phyloP scores from a whole-genome alignment of 2,797 vertebrate species.

The Muraenolepis orangiensis region DNA sequence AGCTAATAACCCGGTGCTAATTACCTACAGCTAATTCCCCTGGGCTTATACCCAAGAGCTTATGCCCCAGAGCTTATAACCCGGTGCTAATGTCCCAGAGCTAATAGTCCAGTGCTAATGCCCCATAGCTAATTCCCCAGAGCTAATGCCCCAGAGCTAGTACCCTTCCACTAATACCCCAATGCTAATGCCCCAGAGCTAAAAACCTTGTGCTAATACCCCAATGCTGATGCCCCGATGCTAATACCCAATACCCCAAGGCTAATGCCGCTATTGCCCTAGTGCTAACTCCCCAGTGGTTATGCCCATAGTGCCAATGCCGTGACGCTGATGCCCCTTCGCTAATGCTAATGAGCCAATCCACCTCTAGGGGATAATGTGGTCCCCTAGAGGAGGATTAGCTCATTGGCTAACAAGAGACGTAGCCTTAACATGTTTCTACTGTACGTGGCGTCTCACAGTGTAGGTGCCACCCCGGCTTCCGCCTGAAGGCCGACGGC shows the following conservation, averaged over 20 bases:
- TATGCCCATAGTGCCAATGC: neutral
- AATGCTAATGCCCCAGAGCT: neutral
- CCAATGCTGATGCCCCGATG: neutral
- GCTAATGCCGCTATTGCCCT: neutral
- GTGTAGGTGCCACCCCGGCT: constrained; percentile 92
- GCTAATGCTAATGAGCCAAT: neutral
- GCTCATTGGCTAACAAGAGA: neutral
- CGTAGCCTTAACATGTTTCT: neutral
- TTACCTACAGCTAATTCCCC: neutral
- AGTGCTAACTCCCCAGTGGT: neutral
- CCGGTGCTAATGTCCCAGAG: neutral
- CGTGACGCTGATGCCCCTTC: neutral
- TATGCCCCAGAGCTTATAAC: neutral
- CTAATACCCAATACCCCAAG: too few relatives aligned
- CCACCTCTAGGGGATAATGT: too few relatives aligned
- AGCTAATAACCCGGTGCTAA: neutral
- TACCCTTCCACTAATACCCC: too few relatives aligned
- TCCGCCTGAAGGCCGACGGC: constrained; percentile 91
- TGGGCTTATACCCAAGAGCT: neutral
- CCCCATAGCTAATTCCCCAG: neutral
- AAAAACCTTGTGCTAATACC: neutral
- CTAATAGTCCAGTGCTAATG: neutral
- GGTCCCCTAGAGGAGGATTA: too few relatives aligned
- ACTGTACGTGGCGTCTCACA: constrained; percentile 48
- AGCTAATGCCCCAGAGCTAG: neutral